Evolutionary conservation across 2,113 vertebrate genomes (phyloP).

Genomic region (Chloropsis cyanopogon): DNA sequence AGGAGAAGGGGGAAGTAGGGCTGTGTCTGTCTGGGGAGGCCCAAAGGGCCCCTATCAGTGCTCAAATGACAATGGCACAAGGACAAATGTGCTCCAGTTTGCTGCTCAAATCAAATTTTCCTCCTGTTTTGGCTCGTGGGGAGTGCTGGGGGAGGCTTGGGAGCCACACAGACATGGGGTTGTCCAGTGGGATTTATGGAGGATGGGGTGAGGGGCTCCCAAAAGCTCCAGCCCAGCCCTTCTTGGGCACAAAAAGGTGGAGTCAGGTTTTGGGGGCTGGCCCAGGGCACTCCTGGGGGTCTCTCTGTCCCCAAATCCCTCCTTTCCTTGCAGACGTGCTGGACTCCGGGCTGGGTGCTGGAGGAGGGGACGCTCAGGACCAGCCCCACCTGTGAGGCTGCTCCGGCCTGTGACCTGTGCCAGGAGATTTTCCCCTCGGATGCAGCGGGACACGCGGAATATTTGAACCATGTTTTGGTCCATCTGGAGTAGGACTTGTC

Average conservation of each 20-base stretch:
- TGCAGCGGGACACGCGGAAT: constrained; percentile 66
- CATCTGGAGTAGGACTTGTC: constrained; percentile 27
- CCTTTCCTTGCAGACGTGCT: constrained; percentile 41
- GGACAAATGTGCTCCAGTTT: not conserved
- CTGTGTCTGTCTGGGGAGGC: not conserved
- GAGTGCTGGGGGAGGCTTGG: fast-evolving
- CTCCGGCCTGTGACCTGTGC: constrained; percentile 77
- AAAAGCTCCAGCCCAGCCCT: too few species aligned
- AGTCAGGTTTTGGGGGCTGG: not conserved
- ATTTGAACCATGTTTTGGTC: constrained; percentile 69
- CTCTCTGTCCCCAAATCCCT: not conserved
- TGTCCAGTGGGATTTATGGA: fast-evolving
- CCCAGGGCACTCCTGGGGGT: not conserved
- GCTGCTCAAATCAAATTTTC: not conserved
- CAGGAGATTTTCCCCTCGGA: constrained; percentile 71
- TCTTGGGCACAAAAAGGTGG: not conserved
- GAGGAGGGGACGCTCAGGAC: not conserved
- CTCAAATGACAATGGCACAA: not conserved
- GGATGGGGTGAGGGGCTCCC: not conserved
- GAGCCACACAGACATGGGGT: fast-evolving
- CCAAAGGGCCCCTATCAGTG: not conserved
- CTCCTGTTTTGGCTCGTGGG: not conserved
- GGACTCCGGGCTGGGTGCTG: constrained; percentile 42
- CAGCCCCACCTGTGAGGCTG: constrained; percentile 43
- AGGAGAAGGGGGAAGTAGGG: not conserved